phyloP scores from a whole-genome alignment of 1,140 invertebrate species.

The Listronotus oregonensis region DNA sequence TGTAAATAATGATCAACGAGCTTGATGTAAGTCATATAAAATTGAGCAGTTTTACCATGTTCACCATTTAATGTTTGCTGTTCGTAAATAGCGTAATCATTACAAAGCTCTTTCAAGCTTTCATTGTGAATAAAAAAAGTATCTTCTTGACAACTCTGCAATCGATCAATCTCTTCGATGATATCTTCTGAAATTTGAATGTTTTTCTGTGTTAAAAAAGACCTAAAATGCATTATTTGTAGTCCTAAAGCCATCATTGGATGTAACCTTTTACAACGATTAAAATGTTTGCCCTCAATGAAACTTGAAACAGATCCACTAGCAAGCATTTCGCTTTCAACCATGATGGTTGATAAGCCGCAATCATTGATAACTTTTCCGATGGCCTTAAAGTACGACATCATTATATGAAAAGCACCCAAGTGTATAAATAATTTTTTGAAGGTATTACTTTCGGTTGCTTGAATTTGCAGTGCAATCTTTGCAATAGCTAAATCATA shows the following conservation, averaged over 20 bases:
- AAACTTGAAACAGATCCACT: constrained; percentile 40
- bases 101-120: constrained; percentile 32
- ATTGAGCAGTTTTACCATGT: constrained; percentile 51
- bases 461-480: constrained; percentile 55
- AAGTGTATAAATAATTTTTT: constrained; percentile 59
- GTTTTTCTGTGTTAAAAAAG: constrained; percentile 36
- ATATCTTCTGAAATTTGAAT: constrained; percentile 37
- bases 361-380: constrained; percentile 57
- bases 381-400: constrained; percentile 59
- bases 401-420: constrained; percentile 59
- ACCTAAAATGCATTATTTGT: constrained; percentile 56
- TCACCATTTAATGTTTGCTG: constrained; percentile 40
- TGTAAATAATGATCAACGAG: constrained; percentile 44
- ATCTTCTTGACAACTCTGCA: constrained; percentile 28
- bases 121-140: constrained; percentile 41
- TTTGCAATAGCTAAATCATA: too few relatives aligned
- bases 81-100: constrained; percentile 39
- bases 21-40: constrained; percentile 37
- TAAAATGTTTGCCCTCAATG: constrained; percentile 51
- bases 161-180: constrained; percentile 27
- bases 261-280: constrained; percentile 56
- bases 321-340: constrained; percentile 55
- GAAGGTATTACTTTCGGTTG: constrained; percentile 47
- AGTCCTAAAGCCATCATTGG: constrained; percentile 55
- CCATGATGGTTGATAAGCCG: constrained; percentile 56